Conservation (phyloP, 2,797 vertebrate species). For the Alca torda region DNA sequence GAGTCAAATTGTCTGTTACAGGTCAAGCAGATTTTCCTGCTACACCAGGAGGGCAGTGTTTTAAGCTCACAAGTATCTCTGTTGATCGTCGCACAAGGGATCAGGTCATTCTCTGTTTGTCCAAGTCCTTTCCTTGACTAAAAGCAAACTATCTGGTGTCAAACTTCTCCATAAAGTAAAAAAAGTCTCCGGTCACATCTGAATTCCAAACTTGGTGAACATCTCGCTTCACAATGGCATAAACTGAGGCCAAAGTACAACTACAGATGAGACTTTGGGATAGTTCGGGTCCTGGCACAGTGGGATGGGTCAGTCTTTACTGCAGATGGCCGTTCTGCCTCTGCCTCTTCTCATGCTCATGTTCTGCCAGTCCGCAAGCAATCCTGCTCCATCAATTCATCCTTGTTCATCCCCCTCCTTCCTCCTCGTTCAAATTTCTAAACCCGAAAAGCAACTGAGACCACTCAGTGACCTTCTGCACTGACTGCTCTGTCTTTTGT, state of each 20-base stretch:
- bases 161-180: neutral
- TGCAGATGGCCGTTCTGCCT: neutral
- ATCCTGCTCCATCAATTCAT: neutral
- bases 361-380: neutral
- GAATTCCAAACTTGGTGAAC: neutral
- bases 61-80: neutral
- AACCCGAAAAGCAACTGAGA: neutral
- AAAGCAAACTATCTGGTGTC: neutral
- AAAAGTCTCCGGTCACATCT: neutral
- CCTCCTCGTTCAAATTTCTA: neutral
- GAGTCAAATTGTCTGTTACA: neutral
- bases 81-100: neutral
- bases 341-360: neutral
- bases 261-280: neutral
- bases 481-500: constrained; percentile 27
- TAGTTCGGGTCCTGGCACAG: neutral
- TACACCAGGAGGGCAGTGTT: neutral
- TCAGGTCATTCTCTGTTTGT: neutral
- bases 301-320: neutral
- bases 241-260: neutral
- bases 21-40: neutral
- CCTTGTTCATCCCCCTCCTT: neutral
- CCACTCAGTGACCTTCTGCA: constrained; percentile 27
- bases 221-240: neutral
- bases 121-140: neutral